phyloP scores from a whole-genome alignment of 2,797 vertebrate genomes.

The Neopelma chrysocephalum region DNA sequence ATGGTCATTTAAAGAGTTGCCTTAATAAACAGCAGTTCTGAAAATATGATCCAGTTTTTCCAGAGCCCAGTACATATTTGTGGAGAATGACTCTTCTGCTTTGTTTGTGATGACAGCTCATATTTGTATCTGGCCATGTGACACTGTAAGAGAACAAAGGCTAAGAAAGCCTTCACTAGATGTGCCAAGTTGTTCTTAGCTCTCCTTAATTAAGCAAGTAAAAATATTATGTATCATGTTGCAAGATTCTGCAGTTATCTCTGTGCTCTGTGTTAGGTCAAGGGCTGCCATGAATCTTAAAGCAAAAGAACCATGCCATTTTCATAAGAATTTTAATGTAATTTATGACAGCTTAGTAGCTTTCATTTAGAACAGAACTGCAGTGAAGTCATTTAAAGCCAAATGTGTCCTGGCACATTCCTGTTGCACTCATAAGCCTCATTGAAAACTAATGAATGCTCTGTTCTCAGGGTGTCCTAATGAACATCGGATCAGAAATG shows the following conservation, averaged over 20 bases:
- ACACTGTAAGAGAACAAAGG: conserved; percentile 12
- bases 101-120: neutral
- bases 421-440: neutral
- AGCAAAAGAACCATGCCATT: neutral
- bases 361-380: neutral
- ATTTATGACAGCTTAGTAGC: neutral
- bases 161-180: neutral
- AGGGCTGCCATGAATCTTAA: neutral
- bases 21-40: neutral
- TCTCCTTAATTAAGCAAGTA: neutral
- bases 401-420: neutral
- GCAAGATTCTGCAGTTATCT: neutral
- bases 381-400: neutral
- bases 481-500: neutral
- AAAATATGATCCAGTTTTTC: neutral
- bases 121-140: neutral
- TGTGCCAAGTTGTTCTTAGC: neutral
- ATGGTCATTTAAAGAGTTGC: neutral
- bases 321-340: neutral
- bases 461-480: neutral
- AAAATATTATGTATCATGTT: neutral
- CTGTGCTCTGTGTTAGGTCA: neutral
- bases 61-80: neutral
- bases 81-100: neutral
- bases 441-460: neutral